Conservation (phyloP, 2,888 invertebrate genomes). For the Drosophila kuntzei region DNA sequence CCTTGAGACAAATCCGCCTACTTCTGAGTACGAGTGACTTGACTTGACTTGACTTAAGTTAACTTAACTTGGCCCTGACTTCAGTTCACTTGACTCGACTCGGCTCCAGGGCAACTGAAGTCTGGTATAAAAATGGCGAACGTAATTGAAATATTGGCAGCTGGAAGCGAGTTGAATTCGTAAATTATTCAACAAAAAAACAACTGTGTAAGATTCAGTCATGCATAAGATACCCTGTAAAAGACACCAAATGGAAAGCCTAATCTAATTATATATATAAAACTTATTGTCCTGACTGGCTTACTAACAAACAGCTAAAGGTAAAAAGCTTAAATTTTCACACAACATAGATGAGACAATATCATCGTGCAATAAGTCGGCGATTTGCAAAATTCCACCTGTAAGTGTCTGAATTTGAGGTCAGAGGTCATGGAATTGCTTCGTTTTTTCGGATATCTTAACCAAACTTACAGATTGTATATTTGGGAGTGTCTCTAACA, state of each 20-base stretch:
- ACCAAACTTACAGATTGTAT: too few relatives aligned
- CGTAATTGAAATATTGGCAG: conserved; percentile 76
- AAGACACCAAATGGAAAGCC: not conserved
- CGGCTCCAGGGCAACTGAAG: conserved; percentile 23
- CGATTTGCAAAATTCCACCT: too few relatives aligned
- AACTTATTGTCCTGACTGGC: too few relatives aligned
- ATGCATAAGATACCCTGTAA: conserved; percentile 17
- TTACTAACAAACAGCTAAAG: too few relatives aligned
- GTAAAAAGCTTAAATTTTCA: too few relatives aligned
- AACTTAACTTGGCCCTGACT: conserved; percentile 27
- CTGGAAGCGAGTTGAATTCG: conserved; percentile 33
- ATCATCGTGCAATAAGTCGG: too few relatives aligned
- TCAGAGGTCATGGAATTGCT: too few relatives aligned
- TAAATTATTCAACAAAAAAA: conserved; percentile 53
- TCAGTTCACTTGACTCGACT: conserved; percentile 14
- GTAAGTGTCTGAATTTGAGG: too few relatives aligned
- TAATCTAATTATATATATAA: too few relatives aligned
- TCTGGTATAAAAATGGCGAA: conserved; percentile 22
- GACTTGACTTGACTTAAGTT: conserved; percentile 25
- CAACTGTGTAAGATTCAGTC: not conserved
- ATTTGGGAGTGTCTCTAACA: too few relatives aligned
- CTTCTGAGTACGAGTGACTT: conserved; percentile 35
- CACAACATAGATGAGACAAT: too few relatives aligned
- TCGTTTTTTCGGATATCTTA: too few relatives aligned
- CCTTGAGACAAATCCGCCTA: conserved; percentile 72